Conservation (phyloP, 1,140 invertebrate genomes). For the Drosophila nebulosa region DNA sequence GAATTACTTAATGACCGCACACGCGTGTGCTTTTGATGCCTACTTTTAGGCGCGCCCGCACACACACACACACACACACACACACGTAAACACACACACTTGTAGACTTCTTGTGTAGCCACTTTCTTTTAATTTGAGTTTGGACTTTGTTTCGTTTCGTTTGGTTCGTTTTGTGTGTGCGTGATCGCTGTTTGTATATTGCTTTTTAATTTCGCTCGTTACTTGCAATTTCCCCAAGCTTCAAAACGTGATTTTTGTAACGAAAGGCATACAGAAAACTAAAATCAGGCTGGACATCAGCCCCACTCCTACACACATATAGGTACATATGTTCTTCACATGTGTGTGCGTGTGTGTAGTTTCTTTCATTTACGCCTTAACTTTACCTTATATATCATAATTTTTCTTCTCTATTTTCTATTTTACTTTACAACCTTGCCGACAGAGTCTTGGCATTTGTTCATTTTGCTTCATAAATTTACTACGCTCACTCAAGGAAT, state of each 20-base stretch:
- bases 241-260: conserved; percentile 35
- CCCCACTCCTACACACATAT: not conserved
- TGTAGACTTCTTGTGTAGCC: not conserved
- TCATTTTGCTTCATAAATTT: conserved; percentile 26
- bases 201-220: conserved; percentile 76
- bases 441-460: conserved; percentile 23
- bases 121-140: conserved; percentile 64
- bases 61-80: conserved; percentile 6
- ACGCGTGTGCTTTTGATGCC: conserved; percentile 70
- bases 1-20: conserved; percentile 76
- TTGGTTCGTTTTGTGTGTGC: not conserved
- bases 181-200: conserved; percentile 74
- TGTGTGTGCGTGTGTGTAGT: conserved; percentile 14
- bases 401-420: conserved; percentile 16
- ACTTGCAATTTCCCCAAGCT: conserved; percentile 54
- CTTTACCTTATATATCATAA: conserved; percentile 65
- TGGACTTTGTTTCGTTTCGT: conserved; percentile 27
- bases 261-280: not conserved
- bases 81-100: not conserved
- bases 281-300: not conserved
- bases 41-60: conserved; percentile 49
- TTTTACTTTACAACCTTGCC: conserved; percentile 27
- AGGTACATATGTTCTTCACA: not conserved
- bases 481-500: conserved; percentile 26
- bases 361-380: conserved; percentile 51